Conservation (phyloP, 1,140 invertebrate genomes). For the Cheumatopsyche charites region DNA sequence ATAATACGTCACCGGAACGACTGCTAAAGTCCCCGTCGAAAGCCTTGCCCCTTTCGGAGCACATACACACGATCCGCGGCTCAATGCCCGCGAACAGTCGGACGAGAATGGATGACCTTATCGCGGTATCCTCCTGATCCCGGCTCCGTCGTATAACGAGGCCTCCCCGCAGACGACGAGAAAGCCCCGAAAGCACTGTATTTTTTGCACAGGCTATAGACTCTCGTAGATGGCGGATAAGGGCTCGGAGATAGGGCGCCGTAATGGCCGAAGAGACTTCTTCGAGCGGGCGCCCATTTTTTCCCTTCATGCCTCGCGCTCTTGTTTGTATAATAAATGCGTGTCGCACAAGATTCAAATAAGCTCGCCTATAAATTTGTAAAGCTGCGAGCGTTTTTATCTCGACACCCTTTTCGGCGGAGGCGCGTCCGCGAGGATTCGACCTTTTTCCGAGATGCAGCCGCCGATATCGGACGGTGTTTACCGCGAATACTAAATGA, state of each 20-base stretch:
- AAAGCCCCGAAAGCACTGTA: constrained; percentile 9
- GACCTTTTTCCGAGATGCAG: no score
- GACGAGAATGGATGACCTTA: constrained; percentile 26
- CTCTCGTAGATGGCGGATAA: constrained; percentile 27
- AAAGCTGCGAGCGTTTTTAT: constrained; percentile 38
- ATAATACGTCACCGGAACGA: constrained; percentile 23
- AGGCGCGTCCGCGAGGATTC: constrained; percentile 25
- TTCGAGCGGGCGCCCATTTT: neutral
- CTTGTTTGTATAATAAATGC: constrained; percentile 41
- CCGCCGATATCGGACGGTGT: neutral
- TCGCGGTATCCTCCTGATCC: constrained; percentile 8
- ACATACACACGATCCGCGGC: neutral
- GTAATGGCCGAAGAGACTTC: constrained; percentile 17
- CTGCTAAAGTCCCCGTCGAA: constrained; percentile 16
- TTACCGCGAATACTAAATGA: no score
- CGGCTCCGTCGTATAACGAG: constrained; percentile 10
- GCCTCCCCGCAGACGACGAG: neutral
- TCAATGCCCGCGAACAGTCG: constrained; percentile 2
- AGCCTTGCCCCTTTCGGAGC: neutral
- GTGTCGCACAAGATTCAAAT: constrained; percentile 42
- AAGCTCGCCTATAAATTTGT: constrained; percentile 39
- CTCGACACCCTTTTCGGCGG: constrained; percentile 6
- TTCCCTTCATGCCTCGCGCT: neutral
- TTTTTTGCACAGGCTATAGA: constrained; percentile 18
- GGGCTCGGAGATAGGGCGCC: constrained; percentile 1